phyloP scores from a whole-genome alignment of 2,888 invertebrate genomes.

The Stenodera caucasica region DNA sequence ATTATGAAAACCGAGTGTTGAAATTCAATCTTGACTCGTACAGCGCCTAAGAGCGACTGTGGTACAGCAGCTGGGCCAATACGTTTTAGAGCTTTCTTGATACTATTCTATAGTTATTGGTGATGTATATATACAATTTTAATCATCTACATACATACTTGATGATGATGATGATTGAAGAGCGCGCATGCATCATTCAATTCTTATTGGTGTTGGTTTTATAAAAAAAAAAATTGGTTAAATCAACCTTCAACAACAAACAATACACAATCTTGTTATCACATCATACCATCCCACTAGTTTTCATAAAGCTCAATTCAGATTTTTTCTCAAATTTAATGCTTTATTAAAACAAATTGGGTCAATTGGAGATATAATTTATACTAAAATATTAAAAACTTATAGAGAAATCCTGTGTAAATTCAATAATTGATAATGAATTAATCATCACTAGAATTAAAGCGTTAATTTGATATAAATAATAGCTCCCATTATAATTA shows the following conservation, averaged over 20 bases:
- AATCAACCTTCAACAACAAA: constrained; percentile 7
- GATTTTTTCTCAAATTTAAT: neutral
- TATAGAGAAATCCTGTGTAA: too few species aligned
- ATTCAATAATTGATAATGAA: too few species aligned
- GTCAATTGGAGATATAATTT: neutral
- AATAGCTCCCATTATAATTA: too few species aligned
- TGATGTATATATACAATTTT: constrained; percentile 23
- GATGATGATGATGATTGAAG: constrained; percentile 13
- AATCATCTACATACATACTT: constrained; percentile 20
- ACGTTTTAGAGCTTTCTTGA: constrained; percentile 39
- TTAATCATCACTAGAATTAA: too few species aligned
- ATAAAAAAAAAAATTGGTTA: neutral
- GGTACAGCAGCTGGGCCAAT: constrained; percentile 40
- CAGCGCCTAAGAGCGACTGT: constrained; percentile 45
- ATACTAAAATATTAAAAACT: too few species aligned
- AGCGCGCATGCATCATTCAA: constrained; percentile 10
- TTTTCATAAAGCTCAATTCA: constrained; percentile 4
- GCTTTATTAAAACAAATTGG: neutral
- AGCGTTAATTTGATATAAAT: too few species aligned
- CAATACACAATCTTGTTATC: neutral
- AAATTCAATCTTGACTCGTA: constrained; percentile 36
- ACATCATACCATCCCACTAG: neutral
- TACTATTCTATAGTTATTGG: constrained; percentile 26
- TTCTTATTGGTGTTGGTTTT: constrained; percentile 18
- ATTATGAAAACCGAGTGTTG: constrained; percentile 12